Evolutionary conservation across 2,797 vertebrate genomes (phyloP), one percentile per base, ranked within the genome.

Genomic region (Sebastiscus albofasciatus): DNA sequence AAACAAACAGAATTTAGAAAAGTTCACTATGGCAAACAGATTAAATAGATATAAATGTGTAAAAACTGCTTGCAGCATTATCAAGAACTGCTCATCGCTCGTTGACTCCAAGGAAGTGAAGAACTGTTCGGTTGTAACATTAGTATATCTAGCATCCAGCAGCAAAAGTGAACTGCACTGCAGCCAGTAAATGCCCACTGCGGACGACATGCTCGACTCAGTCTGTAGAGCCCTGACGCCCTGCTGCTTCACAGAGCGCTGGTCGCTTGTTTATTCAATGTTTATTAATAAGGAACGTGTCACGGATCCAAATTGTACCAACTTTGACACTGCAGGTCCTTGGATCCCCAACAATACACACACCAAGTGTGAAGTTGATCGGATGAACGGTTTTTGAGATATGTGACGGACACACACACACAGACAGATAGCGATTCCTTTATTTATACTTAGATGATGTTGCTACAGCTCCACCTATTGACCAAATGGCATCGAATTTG

Each of bases 1-100:
- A 83, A 71, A 27, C 27, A 83, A 68, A 27, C 24, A 49, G 34
- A 59, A 62, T 67, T 62, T 81, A 18, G 56, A 70, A 62, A 66
- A 31, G 64, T 42, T 42, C 14, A 42, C 39, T 42, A 42, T 6
- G n/a, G 24, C 20, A 64, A 54, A 31, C 24, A 56, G 22, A 77
- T 56, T 64, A 46, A 59, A 52, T 0, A 49, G 13, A 5, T 7
- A 5, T 52, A 72, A 83, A 61, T 70, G 9, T 71, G 24, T 24
- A 29, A 29, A 74, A 72, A 18, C 54, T 24, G 4, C 49, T 55
- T 46, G 16, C 42, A 46, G 42, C 42, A 18, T 46, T 46, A 18
- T 46, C 16, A 18, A 46, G 42, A 46, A 8, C 42, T 18, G 42
- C 42, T 46, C 42, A 46, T 46, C 16, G 3, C 42, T 46, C 42